Conservation (phyloP, 2,113 vertebrate genomes). For the Polypterus bichir region DNA sequence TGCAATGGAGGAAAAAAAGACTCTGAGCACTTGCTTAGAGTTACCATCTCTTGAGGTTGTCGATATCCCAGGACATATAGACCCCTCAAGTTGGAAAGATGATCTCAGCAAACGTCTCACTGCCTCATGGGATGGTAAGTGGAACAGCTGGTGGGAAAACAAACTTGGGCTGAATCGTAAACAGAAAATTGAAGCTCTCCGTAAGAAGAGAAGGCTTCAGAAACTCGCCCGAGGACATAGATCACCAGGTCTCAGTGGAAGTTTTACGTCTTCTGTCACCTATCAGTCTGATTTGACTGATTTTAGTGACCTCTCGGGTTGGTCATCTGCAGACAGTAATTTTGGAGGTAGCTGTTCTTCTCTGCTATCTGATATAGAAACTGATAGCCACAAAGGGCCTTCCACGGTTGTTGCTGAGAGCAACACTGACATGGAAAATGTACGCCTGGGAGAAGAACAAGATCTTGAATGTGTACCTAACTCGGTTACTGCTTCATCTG, state of each 20-base stretch:
- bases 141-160: slow-evolving; percentile 58
- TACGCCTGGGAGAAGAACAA: not conserved
- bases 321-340: slow-evolving; percentile 9
- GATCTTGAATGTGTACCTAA: not conserved
- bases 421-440: not conserved
- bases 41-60: not conserved
- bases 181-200: slow-evolving; percentile 27
- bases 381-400: accelerated
- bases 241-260: slow-evolving; percentile 36
- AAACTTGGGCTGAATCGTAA: slow-evolving; percentile 27
- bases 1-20: slow-evolving; percentile 31
- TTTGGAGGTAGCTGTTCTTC: slow-evolving; percentile 6
- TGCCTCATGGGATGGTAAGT: slow-evolving; percentile 45
- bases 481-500: not conserved
- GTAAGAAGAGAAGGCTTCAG: slow-evolving; percentile 40
- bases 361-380: slow-evolving; percentile 17
- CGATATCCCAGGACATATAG: slow-evolving; percentile 13
- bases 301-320: not conserved
- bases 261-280: slow-evolving; percentile 58
- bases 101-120: slow-evolving; percentile 55
- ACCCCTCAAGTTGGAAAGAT: slow-evolving; percentile 27
- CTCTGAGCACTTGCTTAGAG: slow-evolving; percentile 28
- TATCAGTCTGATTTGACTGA: slow-evolving; percentile 35
- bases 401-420: not conserved
- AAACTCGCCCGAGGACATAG: slow-evolving; percentile 29